A percentile compares a stretch with the other conserved stretches of the same genome.
These are phyloP conservation scores for Rutpela maculata DNA, from an alignment of 2,888 invertebrate species.

Conservation along the genomic window DNA sequence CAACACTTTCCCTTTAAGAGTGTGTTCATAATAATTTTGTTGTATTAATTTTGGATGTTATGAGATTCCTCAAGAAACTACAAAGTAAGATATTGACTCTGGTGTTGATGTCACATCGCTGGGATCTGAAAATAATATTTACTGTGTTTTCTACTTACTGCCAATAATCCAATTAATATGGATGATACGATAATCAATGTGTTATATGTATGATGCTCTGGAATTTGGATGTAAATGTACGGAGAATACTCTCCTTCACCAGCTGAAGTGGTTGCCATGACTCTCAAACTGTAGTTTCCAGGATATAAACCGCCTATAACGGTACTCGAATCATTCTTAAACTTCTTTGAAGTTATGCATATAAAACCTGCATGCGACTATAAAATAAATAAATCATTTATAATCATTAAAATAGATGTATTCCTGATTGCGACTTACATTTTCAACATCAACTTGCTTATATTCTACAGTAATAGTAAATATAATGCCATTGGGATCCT, in stretches of 20 bases:
- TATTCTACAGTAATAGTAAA: constrained; percentile 90
- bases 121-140: background rate
- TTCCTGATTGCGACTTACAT: constrained; percentile 74
- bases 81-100: too few species aligned
- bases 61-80: too few species aligned
- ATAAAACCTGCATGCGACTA: constrained; percentile 76
- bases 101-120: too few species aligned
- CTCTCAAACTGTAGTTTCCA: constrained; percentile 88
- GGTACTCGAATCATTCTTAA: constrained; percentile 64
- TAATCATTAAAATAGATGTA: background rate
- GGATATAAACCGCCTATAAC: constrained; percentile 79
- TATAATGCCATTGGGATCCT: constrained; percentile 90
- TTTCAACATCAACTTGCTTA: constrained; percentile 80
- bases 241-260: constrained; percentile 82
- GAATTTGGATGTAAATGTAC: constrained; percentile 78
- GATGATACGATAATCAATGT: constrained; percentile 52
- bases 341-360: constrained; percentile 78
- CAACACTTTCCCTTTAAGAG: too few species aligned
- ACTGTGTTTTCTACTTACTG: constrained; percentile 50
- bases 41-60: too few species aligned
- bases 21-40: too few species aligned
- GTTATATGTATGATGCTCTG: constrained; percentile 72
- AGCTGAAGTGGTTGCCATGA: constrained; percentile 87
- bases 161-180: constrained; percentile 48
- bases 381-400: constrained; percentile 55